A percentile compares a stretch with the other conserved stretches of the same genome.
Evolutionary conservation across 2,797 vertebrate species (phyloP).

Genomic region (Mormyrus proboscirostris): DNA sequence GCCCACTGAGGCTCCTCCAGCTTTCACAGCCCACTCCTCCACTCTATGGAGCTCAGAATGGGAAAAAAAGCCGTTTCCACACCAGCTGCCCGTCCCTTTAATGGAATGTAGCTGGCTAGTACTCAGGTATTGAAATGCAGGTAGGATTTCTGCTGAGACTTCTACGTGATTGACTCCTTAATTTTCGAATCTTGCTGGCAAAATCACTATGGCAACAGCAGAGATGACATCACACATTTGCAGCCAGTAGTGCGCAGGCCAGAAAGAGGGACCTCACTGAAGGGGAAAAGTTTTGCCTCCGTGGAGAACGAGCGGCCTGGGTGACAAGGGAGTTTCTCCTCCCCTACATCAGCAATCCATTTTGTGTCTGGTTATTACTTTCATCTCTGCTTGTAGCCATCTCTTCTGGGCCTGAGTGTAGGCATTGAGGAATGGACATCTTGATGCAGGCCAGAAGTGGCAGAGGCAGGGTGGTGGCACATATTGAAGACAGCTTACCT

Average conservation of each 20-base stretch:
- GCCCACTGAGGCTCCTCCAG: not conserved
- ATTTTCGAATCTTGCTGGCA: not conserved
- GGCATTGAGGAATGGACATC: not conserved
- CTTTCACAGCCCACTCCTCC: not conserved
- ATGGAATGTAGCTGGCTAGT: not conserved
- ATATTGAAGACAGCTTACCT: not conserved
- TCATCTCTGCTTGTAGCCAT: not conserved
- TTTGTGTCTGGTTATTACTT: not conserved
- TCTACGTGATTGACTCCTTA: conserved; percentile 5
- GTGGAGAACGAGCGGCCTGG: not conserved
- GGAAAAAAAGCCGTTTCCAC: not conserved
- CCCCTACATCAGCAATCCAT: not conserved
- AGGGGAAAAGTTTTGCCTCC: not conserved
- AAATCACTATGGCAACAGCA: conserved; percentile 17
- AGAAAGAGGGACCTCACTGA: not conserved
- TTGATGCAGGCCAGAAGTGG: not conserved
- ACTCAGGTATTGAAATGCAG: conserved; percentile 3
- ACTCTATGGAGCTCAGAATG: not conserved
- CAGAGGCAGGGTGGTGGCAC: not conserved
- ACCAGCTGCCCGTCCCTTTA: not conserved
- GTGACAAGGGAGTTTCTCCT: not conserved
- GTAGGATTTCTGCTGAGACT: not conserved
- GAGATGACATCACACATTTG: not conserved
- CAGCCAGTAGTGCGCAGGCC: not conserved
- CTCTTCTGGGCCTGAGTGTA: not conserved